Percentiles rank a stretch among this genome's conserved stretches.
phyloP scores from a whole-genome alignment of 2,113 vertebrate species.

The human (Homo sapiens) region GRCh38 chr1:10841501-10842000 shows the following conservation, averaged over 20 bases:
- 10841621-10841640: not conserved
- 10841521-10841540: conserved; percentile 53
- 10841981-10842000: rapidly evolving
- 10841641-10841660: rapidly evolving
- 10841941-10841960: not conserved
- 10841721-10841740: not conserved
- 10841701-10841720: rapidly evolving
- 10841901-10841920: not conserved
- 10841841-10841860: not conserved
- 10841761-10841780: not conserved
- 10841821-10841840: not conserved
- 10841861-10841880: not conserved
- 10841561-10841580: not conserved
- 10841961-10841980: not conserved
- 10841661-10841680: not conserved
- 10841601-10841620: not conserved
- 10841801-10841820: not conserved
- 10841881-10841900: not conserved
- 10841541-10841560: not conserved
- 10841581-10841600: not conserved
- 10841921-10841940: not conserved
- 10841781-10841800: not conserved
- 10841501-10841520: conserved; percentile 83
- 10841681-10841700: not conserved
- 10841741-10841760: not conserved